Percentiles rank a stretch among this genome's conserved stretches.
phyloP scores from a whole-genome alignment of 2,888 invertebrate genomes.

The Nesidiocoris tenuis region DNA sequence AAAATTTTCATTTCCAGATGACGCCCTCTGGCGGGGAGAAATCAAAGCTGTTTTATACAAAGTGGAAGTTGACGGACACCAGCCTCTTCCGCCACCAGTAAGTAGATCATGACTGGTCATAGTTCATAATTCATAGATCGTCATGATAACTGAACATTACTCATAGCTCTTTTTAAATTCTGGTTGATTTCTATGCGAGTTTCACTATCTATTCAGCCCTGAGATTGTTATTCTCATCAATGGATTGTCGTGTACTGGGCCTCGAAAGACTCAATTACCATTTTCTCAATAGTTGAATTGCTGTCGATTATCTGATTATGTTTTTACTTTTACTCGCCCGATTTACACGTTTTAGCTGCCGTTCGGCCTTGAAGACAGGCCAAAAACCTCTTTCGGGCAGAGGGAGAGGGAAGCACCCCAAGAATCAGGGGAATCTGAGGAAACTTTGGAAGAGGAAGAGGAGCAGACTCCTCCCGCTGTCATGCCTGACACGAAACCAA shows the following conservation, averaged over 20 bases:
- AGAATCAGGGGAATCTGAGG: constrained; percentile 33
- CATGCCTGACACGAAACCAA: constrained; percentile 25
- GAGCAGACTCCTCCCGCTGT: constrained; percentile 10
- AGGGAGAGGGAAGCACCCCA: constrained; percentile 25
- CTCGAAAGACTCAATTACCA: no score
- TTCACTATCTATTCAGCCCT: no score
- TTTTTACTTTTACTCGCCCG: no score
- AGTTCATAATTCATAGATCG: no score
- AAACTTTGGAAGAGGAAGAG: constrained; percentile 36
- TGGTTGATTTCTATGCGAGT: no score
- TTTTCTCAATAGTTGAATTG: no score
- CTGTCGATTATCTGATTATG: no score
- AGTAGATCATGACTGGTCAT: not conserved
- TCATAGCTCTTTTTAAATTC: no score
- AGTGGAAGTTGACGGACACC: constrained; percentile 36
- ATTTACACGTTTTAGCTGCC: not conserved
- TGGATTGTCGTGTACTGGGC: no score
- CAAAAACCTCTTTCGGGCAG: constrained; percentile 25
- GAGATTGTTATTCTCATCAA: no score
- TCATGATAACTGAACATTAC: no score
- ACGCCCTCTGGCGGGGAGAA: constrained; percentile 41
- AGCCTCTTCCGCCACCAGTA: not conserved
- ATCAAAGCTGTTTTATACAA: constrained; percentile 33
- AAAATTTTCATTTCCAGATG: no score
- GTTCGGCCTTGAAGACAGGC: constrained; percentile 27